Percentiles rank a stretch among this genome's conserved stretches.
phyloP scores from a whole-genome alignment of 2,113 vertebrate genomes.

The Calypte anna region DNA sequence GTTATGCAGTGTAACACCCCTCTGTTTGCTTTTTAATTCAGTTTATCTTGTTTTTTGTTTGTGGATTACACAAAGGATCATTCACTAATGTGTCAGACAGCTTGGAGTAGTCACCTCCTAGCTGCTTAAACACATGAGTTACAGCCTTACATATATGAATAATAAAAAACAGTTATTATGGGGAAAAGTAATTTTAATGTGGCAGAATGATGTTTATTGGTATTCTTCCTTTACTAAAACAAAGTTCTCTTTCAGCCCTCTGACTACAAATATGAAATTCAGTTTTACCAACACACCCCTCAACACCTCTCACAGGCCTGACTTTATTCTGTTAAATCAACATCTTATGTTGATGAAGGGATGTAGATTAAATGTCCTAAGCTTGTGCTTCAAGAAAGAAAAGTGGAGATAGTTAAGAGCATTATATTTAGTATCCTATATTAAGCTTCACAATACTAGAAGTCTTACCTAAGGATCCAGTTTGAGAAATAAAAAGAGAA shows the following conservation, averaged over 20 bases:
- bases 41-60: background rate
- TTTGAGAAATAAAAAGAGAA: background rate
- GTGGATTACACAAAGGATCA: background rate
- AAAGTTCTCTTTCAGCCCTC: background rate
- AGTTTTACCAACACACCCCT: background rate
- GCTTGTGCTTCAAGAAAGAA: background rate
- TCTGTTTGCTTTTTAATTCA: background rate
- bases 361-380: background rate
- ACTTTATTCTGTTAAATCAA: background rate
- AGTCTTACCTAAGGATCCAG: background rate
- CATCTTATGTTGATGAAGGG: background rate
- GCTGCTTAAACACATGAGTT: background rate
- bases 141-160: background rate
- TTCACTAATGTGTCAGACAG: background rate
- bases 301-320: background rate
- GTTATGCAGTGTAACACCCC: background rate
- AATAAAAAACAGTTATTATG: background rate
- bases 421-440: background rate
- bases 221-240: background rate
- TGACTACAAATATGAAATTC: slow-evolving; percentile 2
- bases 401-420: background rate
- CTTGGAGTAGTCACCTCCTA: background rate
- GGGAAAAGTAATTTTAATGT: background rate
- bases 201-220: background rate
- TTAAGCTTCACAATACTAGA: background rate